Percentiles rank a stretch among this genome's conserved stretches.
phyloP scores from a whole-genome alignment of 2,888 invertebrate species.

The Timema podura region DNA sequence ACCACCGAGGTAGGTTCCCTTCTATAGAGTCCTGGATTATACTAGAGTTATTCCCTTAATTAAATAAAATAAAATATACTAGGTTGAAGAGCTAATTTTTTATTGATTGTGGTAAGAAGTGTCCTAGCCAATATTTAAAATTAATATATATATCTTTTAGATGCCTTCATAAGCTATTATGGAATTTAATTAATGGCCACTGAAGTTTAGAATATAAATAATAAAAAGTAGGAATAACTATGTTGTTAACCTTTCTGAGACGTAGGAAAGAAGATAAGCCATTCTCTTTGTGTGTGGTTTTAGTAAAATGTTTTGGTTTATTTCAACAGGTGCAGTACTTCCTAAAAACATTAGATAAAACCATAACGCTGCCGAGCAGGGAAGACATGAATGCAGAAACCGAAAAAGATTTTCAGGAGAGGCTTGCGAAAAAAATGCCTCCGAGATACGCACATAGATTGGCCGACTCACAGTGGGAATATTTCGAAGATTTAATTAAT shows the following conservation, averaged over 20 bases:
- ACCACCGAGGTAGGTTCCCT: too few relatives aligned
- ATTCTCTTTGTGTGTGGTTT: background rate
- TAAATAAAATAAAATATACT: too few relatives aligned
- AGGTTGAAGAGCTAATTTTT: too few relatives aligned
- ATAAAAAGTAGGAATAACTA: too few relatives aligned
- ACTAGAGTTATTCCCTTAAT: too few relatives aligned
- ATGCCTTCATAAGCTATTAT: background rate
- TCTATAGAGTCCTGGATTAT: too few relatives aligned
- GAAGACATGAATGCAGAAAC: conserved; percentile 62
- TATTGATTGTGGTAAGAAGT: too few relatives aligned
- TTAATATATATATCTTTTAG: background rate
- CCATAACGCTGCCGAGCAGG: conserved; percentile 55
- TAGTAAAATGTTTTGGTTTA: background rate
- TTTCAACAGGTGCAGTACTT: conserved; percentile 60
- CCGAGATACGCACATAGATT: conserved; percentile 78
- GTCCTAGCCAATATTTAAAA: too few relatives aligned
- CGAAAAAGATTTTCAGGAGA: conserved; percentile 54
- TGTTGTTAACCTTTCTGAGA: too few relatives aligned
- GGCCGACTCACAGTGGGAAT: conserved; percentile 66
- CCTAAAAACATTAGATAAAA: conserved; percentile 57
- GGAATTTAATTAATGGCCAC: too few relatives aligned
- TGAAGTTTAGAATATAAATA: too few relatives aligned
- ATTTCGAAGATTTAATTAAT: conserved; percentile 63
- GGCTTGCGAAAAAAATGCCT: conserved; percentile 60
- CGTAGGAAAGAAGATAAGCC: too few relatives aligned